Evolutionary conservation across 35 echinoderm and acorn worm species (phyloP).

Genomic region (Heliocidaris erythrogramma): DNA sequence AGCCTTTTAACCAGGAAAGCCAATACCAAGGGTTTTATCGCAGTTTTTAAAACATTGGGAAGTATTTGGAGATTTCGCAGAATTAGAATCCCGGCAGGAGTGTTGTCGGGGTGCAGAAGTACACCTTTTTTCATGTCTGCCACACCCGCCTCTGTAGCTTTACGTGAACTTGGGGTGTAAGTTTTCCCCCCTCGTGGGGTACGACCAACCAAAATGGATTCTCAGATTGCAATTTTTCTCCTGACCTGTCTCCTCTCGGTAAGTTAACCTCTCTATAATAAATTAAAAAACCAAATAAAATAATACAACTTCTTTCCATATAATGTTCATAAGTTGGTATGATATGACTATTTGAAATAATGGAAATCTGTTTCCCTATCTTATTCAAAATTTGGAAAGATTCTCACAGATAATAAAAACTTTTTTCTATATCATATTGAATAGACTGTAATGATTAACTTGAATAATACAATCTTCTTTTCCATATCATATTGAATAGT

Average conservation of each 20-base stretch:
- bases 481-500: no score
- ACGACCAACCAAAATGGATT: neutral
- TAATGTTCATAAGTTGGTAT: no score
- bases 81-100: neutral
- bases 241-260: neutral
- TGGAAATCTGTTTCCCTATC: no score
- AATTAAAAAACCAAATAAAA: no score
- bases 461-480: no score
- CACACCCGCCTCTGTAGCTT: neutral
- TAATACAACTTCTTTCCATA: no score
- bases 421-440: no score
- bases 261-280: neutral
- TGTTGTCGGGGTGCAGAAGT: neutral
- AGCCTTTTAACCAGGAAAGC: neutral
- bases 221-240: neutral
- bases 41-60: neutral
- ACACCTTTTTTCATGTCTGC: neutral
- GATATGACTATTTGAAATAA: no score
- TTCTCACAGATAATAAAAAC: no score
- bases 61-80: neutral
- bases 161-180: neutral
- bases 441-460: no score
- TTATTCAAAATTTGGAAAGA: no score
- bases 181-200: neutral
- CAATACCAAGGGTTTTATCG: no score